Evolutionary conservation across 2,888 invertebrate genomes (phyloP), one percentile per base, ranked within the genome.

Genomic region (Pediacus dermestoides): DNA sequence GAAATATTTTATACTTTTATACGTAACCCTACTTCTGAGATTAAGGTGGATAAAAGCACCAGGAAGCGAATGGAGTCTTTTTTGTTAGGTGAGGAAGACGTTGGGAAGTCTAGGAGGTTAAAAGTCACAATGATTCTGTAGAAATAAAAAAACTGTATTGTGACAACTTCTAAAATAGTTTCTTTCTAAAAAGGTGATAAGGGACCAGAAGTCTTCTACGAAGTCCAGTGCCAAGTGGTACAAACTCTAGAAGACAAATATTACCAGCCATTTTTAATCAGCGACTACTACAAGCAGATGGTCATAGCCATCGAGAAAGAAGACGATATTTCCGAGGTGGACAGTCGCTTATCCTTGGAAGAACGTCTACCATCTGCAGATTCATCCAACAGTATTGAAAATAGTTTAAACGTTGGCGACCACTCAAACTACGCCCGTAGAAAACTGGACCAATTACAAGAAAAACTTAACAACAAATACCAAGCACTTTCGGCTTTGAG

Each of bases 1-100:
- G 91, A 92, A 68, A 88, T 92, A 58, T 92, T 88, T 70, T 90
- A 91, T 62, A 88, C 88, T 2, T 91, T 87, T 57, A 86, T 93
- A 43, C 76, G 86, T 48, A 86, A 85, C 32, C 84, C 86, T 1
- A 82, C 82, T 42, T 85, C 86, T 1, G 85, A 85, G 62, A 82
- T 90, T 42, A 85, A 86, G 72, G 82, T 88, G 26, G 87, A 88
- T 60, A 89, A 84, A 71, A 78, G 78, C 33, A 81, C 82, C 3
- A 76, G 87, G 37, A 90, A 89, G 65, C 75, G 85, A 47, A 91
- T 93, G 81, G 92, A 92, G 64, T 79, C 85, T 8, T 93, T 92
- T 70, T 71, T 93, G 35, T 67, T 89, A 42, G 67, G 66, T 60
- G 46, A 40, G 23, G n/a, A n/a, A n/a, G n/a, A n/a, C n/a, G n/a